Evolutionary conservation across 1,140 invertebrate species (phyloP).

Genomic region (Rhagoletis zephyria): DNA sequence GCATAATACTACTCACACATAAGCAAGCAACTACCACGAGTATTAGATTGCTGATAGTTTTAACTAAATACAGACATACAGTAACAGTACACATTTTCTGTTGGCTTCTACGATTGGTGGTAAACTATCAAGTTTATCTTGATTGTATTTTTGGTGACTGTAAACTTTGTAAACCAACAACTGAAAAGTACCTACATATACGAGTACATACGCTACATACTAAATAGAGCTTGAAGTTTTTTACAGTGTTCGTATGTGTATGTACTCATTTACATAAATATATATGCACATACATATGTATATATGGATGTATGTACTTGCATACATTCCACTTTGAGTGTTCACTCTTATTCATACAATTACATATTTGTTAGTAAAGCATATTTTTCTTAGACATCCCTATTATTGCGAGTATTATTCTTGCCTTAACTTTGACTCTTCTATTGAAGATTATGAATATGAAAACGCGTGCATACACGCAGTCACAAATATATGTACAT

Average conservation of each 20-base stretch:
- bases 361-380: neutral
- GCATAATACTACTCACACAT: neutral
- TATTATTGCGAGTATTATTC: neutral
- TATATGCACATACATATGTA: neutral
- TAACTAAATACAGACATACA: conserved; percentile 5
- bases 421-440: conserved; percentile 19
- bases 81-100: neutral
- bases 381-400: conserved; percentile 31
- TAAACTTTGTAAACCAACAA: neutral
- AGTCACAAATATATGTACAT: neutral
- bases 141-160: neutral
- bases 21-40: too few relatives aligned
- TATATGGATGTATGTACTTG: neutral
- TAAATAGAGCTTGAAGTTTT: neutral
- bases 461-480: neutral
- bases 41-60: neutral
- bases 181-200: neutral
- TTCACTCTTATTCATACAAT: neutral
- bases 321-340: neutral
- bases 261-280: neutral
- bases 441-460: conserved; percentile 10
- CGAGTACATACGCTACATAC: too few relatives aligned
- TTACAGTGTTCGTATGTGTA: neutral
- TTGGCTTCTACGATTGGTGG: neutral
- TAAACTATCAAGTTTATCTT: neutral